Evolutionary conservation across 1,140 invertebrate species (phyloP).

Genomic region (Papilio xuthus): DNA sequence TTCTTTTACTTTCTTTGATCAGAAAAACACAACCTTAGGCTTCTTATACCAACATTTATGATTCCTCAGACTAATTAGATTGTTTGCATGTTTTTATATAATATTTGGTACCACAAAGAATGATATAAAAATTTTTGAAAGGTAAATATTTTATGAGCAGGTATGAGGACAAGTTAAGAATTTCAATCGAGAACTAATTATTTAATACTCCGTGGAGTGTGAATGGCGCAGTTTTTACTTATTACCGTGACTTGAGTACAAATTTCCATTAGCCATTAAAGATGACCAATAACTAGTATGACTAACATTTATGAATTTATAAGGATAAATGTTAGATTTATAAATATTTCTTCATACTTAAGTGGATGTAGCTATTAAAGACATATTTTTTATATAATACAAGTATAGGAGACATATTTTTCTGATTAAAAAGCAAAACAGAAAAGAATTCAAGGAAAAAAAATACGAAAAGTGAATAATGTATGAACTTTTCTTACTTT

Average conservation of each 20-base stretch:
- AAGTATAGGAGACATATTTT: too few species aligned
- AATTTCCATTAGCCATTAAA: conserved; percentile 30
- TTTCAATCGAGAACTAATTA: conserved; percentile 35
- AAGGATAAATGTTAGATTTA: not conserved
- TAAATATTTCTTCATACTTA: not conserved
- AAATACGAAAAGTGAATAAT: too few species aligned
- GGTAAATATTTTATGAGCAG: conserved; percentile 14
- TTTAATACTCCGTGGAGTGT: conserved; percentile 35
- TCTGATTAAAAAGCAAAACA: too few species aligned
- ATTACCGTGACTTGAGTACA: conserved; percentile 35
- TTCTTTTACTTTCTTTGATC: too few species aligned
- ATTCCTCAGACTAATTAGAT: too few species aligned
- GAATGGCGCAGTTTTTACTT: conserved; percentile 35
- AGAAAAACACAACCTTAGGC: too few species aligned
- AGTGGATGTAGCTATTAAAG: too few species aligned
- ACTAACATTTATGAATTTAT: not conserved
- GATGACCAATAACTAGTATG: conserved; percentile 28
- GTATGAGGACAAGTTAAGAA: conserved; percentile 14
- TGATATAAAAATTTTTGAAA: not conserved
- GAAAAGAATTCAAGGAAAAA: too few species aligned
- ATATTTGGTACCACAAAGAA: not conserved
- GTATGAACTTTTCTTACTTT: too few species aligned
- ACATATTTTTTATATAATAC: too few species aligned
- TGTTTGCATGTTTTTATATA: not conserved
- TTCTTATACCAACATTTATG: too few species aligned